phyloP scores from a whole-genome alignment of 2,797 vertebrate genomes.

The Florisuga fusca region DNA sequence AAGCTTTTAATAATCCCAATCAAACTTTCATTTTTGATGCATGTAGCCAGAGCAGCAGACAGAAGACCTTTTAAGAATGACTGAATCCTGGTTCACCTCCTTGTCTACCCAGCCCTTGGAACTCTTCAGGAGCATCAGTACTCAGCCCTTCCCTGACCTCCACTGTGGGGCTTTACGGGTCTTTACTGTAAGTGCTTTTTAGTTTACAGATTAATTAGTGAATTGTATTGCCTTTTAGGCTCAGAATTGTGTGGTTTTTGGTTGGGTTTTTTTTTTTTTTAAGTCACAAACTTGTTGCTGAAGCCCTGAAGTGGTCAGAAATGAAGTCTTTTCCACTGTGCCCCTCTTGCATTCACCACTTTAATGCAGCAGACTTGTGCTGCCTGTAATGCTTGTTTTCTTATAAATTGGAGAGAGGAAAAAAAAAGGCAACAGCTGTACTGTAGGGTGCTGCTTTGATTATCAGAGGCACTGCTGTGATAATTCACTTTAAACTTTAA shows the following conservation, averaged over 20 bases:
- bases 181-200: slow-evolving; percentile 86
- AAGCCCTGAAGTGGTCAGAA: background rate
- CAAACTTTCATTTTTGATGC: background rate
- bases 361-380: background rate
- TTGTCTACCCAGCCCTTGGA: slow-evolving; percentile 89
- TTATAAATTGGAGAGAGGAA: background rate
- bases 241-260: background rate
- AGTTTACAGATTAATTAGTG: background rate
- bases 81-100: slow-evolving; percentile 90
- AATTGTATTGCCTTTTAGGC: background rate
- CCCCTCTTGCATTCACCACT: background rate
- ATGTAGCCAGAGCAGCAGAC: slow-evolving; percentile 91
- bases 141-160: slow-evolving; percentile 94
- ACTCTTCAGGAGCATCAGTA: slow-evolving; percentile 90
- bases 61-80: slow-evolving; percentile 91
- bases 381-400: background rate
- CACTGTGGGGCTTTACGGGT: slow-evolving; percentile 89
- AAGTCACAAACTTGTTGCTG: background rate
- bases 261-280: background rate
- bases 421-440: background rate
- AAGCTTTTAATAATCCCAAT: background rate
- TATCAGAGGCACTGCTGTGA: background rate
- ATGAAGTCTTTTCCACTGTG: background rate
- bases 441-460: background rate
- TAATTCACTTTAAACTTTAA: background rate